A percentile compares a stretch with the other conserved stretches of the same genome.
Conservation (phyloP, 2,888 invertebrate species). For the Tachina fera region DNA sequence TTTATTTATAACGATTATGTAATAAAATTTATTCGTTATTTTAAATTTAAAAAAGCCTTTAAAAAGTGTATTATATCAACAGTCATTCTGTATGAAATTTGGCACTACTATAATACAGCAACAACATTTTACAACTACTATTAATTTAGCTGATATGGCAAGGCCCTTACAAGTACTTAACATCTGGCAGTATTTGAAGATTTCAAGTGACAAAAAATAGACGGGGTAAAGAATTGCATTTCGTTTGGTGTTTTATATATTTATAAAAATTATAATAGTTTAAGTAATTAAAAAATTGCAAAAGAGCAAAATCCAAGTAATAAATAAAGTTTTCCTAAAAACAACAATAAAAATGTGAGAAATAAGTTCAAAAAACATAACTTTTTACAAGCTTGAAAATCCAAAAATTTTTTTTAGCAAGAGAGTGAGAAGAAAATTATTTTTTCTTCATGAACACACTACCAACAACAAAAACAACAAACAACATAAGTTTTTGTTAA, state of each 20-base stretch:
- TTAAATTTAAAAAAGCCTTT: not conserved
- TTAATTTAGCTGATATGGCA: slow-evolving; percentile 4
- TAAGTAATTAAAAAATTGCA: not conserved
- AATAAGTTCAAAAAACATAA: slow-evolving; percentile 35
- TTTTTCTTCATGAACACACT: slow-evolving; percentile 51
- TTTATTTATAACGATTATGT: too few species aligned
- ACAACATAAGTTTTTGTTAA: slow-evolving; percentile 59
- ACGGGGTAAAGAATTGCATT: slow-evolving; percentile 54
- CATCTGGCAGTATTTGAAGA: slow-evolving; percentile 45
- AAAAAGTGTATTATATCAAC: not conserved
- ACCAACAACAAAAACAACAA: slow-evolving; percentile 61
- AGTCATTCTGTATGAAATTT: not conserved
- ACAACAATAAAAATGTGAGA: slow-evolving; percentile 11
- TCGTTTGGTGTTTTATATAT: slow-evolving; percentile 52
- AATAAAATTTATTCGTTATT: too few species aligned
- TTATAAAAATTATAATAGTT: slow-evolving; percentile 30
- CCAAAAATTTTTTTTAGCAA: slow-evolving; percentile 16
- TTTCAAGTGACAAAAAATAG: slow-evolving; percentile 59
- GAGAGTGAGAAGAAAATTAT: slow-evolving; percentile 48
- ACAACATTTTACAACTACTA: not conserved
- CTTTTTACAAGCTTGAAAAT: slow-evolving; percentile 33
- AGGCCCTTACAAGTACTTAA: not conserved
- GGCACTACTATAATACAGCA: slow-evolving; percentile 12
- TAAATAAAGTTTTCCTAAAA: not conserved
- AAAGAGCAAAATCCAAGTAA: not conserved